phyloP scores from a whole-genome alignment of 2,888 invertebrate genomes.

The Limnephilus lunatus region DNA sequence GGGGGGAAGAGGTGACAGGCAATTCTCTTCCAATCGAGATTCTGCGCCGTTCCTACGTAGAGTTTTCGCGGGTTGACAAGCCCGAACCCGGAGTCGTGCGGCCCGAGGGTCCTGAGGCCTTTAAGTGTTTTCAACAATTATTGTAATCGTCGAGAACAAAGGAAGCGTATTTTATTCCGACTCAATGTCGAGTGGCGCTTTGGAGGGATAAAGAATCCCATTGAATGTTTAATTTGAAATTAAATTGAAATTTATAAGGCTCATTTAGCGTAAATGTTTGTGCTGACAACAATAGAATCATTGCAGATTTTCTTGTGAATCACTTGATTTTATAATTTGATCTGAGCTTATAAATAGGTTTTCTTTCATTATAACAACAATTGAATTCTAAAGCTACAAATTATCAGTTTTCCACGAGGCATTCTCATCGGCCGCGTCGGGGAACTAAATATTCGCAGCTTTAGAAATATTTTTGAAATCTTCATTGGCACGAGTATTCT shows the following conservation, averaged over 20 bases:
- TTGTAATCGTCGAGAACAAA: neutral
- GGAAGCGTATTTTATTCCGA: neutral
- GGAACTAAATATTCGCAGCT: neutral
- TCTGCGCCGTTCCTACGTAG: neutral
- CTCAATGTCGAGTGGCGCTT: neutral
- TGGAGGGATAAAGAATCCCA: neutral
- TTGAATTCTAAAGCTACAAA: neutral
- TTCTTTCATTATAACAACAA: neutral
- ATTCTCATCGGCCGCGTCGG: neutral
- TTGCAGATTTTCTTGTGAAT: neutral
- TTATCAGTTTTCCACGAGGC: neutral
- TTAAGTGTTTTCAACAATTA: neutral
- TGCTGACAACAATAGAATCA: neutral
- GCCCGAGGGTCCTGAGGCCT: neutral
- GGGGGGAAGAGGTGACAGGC: neutral
- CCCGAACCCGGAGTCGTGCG: neutral
- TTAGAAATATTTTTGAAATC: neutral
- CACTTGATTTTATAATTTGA: neutral
- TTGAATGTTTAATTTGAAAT: neutral
- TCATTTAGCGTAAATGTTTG: neutral
- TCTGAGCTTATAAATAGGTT: neutral
- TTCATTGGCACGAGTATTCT: neutral
- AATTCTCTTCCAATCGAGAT: neutral
- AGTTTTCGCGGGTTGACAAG: neutral
- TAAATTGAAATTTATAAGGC: neutral